Conservation (phyloP, 2,113 vertebrate species). For the Megaceryle maxima region DNA sequence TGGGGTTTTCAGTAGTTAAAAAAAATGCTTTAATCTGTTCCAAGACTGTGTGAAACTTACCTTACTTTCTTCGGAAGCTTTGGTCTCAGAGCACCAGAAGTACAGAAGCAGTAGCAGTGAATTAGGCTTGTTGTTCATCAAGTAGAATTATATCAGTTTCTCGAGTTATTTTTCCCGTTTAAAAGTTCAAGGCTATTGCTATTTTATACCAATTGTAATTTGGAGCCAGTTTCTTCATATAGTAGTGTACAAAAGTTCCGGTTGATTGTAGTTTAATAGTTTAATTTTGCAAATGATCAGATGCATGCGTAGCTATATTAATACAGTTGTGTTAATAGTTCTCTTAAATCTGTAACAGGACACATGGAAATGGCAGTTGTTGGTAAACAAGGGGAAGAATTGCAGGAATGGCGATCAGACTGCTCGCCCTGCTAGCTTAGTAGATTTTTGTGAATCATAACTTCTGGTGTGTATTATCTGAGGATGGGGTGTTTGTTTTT, state of each 20-base stretch:
- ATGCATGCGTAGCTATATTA: background rate
- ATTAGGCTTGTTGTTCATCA: background rate
- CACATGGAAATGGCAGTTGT: background rate
- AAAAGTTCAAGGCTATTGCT: background rate
- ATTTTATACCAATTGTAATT: background rate
- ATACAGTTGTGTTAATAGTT: background rate
- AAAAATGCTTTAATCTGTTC: background rate
- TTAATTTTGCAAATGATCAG: background rate
- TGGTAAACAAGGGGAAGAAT: too few relatives aligned
- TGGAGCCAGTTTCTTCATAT: background rate
- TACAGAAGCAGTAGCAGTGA: background rate
- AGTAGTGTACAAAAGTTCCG: background rate
- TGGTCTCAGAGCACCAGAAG: background rate
- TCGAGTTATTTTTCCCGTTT: background rate
- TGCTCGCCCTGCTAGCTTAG: background rate
- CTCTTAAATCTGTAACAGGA: background rate
- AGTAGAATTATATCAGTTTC: background rate
- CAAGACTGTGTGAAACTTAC: background rate
- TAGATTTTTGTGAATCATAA: background rate
- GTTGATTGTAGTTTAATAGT: background rate
- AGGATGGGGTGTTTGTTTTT: background rate
- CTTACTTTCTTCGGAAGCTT: background rate
- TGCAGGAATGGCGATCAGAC: background rate
- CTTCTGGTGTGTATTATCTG: background rate
- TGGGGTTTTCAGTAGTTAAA: background rate